These are phyloP conservation scores for Gastracanthus pulcherrimus DNA, from an alignment of 2,888 invertebrate genomes.

Conservation along the genomic window DNA sequence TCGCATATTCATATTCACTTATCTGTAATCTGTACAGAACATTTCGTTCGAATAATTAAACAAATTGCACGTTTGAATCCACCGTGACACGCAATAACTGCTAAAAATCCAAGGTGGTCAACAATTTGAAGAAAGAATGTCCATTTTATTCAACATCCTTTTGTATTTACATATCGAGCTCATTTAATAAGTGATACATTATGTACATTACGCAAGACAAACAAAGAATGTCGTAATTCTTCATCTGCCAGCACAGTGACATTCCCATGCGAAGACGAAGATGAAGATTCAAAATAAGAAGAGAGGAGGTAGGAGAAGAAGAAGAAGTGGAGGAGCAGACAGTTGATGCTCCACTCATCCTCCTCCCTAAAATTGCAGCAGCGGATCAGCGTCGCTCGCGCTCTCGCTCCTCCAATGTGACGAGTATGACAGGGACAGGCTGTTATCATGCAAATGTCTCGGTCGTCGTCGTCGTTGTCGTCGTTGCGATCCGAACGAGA, in stretches of 20 bases:
- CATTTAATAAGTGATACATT: neutral
- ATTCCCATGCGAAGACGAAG: neutral
- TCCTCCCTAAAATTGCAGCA: constrained; percentile 34
- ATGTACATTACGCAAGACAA: constrained; percentile 1
- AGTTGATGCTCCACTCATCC: neutral
- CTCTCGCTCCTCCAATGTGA: constrained; percentile 31
- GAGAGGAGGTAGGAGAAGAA: neutral
- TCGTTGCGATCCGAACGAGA: too few species aligned
- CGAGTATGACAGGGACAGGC: constrained; percentile 55
- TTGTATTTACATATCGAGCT: neutral
- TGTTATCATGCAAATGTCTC: constrained; percentile 63
- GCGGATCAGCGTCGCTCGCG: constrained; percentile 7
- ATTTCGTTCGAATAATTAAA: neutral
- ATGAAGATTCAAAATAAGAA: neutral
- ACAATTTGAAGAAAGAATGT: neutral
- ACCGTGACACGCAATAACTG: neutral
- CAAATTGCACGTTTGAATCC: constrained; percentile 1
- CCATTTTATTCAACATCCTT: neutral
- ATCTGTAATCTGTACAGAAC: neutral
- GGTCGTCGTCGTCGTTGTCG: neutral
- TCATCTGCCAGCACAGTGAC: neutral
- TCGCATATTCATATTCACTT: neutral
- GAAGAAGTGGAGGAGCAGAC: neutral
- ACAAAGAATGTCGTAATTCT: neutral
- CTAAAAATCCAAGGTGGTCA: constrained; percentile 9